Base-by-base conservation (phyloP, 1,140 invertebrate genomes). In the Wiebesia pumilae region DNA sequence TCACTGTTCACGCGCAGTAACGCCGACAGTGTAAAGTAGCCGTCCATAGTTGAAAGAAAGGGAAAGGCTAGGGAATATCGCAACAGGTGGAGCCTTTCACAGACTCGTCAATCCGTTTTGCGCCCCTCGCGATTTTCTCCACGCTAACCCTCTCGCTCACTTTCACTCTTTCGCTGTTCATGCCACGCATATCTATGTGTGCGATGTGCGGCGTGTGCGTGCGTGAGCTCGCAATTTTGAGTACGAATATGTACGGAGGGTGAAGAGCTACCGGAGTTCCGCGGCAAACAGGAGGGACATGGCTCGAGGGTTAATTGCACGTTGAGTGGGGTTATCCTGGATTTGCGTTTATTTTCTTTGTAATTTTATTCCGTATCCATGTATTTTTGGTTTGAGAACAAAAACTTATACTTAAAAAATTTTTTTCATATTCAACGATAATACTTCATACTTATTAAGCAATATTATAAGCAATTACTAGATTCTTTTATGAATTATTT, bases 71-170 rank as follows among this genome's bases (percentile, higher is more conserved):
- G n/a, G 21, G 67, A 35, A 27, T 83, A 88, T 87, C 85, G 92
- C 92, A 93, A 93, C 92, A 93, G 91, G 92, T 93, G 91, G 91
- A 88, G 89, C 90, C 90, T 91, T 92, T 89, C 85, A 88, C 86
- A 67, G 88, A 85, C 87, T 89, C 85, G 87, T 79, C 87, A 86
- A 87, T 90, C 87, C 84, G 87, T 90, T 89, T 89, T 75, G 43
- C 82, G 83, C 88, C 81, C 88, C 81, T 87, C 83, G 78, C 88
- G 88, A 88, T 89, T 88, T 88, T 54, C 85, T 87, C 87, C 87
- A 83, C 87, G 87, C 81, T 82, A 82, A 67, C 62, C 40, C 40
- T 58, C 81, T 43, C 85, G 3, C 79, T 83, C 85, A 78, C 85
- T 86, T 79, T 86, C 85, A 78, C 85, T 79, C 80, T 79, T 79